These are phyloP conservation scores for Chinchilla lanigera DNA, from an alignment of 2,113 vertebrate genomes.

Conservation along the genomic window DNA sequence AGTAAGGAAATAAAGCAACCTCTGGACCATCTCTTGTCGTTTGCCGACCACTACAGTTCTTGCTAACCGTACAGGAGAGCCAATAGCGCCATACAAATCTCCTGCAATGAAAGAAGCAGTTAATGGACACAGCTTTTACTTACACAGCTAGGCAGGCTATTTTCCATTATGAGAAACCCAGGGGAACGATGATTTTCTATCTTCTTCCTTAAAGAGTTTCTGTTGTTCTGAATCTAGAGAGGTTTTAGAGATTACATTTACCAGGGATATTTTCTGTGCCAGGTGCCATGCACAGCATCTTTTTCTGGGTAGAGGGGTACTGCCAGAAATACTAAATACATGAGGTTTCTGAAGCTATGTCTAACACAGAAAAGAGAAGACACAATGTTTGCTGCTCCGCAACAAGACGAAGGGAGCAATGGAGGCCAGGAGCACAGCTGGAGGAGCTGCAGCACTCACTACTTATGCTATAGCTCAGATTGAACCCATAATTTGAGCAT, in stretches of 20 bases:
- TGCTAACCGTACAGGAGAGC: conserved; percentile 95
- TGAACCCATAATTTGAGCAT: not conserved
- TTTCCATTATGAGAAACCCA: conserved; percentile 50
- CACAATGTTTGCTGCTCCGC: not conserved
- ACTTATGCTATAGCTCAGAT: not conserved
- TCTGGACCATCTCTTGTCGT: conserved; percentile 96
- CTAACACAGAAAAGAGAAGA: conserved; percentile 10
- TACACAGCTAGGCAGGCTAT: not conserved
- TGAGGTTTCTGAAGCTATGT: not conserved
- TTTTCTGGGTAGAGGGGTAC: not conserved
- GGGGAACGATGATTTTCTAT: not conserved
- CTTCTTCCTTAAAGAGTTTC: conserved; percentile 14
- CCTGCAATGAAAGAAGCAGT: conserved; percentile 85
- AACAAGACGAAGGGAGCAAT: not conserved
- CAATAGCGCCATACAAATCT: conserved; percentile 97
- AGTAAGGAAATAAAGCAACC: conserved; percentile 97
- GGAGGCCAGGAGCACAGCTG: not conserved
- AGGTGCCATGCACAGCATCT: not conserved
- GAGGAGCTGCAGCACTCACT: not conserved
- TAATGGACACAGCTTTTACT: conserved; percentile 33
- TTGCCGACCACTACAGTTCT: conserved; percentile 96
- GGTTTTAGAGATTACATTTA: conserved; percentile 23
- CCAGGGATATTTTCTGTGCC: not conserved
- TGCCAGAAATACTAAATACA: not conserved
- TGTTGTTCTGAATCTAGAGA: conserved; percentile 53